phyloP scores from a whole-genome alignment of 2,113 vertebrate genomes.

The Eurystomus gularis region DNA sequence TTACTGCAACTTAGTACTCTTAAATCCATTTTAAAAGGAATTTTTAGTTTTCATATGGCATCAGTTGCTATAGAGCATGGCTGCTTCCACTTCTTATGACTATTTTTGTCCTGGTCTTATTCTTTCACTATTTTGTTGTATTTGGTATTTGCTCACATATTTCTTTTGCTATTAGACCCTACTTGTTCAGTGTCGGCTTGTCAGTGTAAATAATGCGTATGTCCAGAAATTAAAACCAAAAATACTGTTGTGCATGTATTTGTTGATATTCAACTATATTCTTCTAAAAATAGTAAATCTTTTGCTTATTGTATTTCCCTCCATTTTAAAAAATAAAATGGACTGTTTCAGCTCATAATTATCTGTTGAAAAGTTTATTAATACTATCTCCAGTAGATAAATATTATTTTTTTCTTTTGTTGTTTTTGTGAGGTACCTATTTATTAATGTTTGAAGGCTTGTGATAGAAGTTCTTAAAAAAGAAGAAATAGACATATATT shows the following conservation, averaged over 20 bases:
- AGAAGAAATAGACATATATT: neutral
- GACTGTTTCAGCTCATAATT: neutral
- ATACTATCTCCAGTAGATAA: neutral
- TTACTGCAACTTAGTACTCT: neutral
- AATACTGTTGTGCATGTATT: neutral
- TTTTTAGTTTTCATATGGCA: neutral
- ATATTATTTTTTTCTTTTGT: neutral
- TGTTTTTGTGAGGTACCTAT: neutral
- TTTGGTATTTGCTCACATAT: neutral
- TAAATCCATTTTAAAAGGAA: neutral
- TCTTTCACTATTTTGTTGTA: neutral
- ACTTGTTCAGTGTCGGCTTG: neutral
- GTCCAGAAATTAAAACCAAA: neutral
- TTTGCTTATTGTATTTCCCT: neutral
- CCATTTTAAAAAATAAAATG: neutral
- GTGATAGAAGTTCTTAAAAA: neutral
- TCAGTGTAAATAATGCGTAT: neutral
- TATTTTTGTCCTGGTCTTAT: neutral
- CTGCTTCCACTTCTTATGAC: neutral
- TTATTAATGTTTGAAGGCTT: neutral
- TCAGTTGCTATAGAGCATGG: neutral
- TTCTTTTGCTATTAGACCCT: neutral
- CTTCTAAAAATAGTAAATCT: neutral
- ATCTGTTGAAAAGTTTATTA: neutral
- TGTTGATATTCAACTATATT: neutral